A percentile compares a stretch with the other conserved stretches of the same genome.
Evolutionary conservation across 2,113 vertebrate genomes (phyloP).

Genomic region (Noturus placidus): DNA sequence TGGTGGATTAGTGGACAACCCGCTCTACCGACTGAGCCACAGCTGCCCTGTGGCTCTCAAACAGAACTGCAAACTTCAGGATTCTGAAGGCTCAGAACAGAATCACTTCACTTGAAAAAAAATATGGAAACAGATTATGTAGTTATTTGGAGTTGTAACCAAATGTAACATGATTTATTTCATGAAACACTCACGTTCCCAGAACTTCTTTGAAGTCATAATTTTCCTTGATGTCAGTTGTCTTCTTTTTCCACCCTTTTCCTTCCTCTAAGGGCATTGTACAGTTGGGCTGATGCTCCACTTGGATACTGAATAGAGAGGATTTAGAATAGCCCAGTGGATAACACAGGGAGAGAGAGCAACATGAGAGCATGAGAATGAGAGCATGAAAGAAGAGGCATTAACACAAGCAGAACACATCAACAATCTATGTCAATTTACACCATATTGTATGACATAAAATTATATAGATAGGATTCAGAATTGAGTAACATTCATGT

Average conservation of each 20-base stretch:
- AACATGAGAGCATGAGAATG: background rate
- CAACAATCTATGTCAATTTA: background rate
- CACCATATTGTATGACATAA: background rate
- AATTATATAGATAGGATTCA: background rate
- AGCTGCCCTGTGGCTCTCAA: too few relatives aligned
- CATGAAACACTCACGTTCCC: conserved; percentile 74
- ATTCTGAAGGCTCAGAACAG: background rate
- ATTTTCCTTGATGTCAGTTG: conserved; percentile 77
- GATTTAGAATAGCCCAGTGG: conserved; percentile 44
- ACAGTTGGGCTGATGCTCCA: conserved; percentile 61
- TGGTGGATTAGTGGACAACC: too few relatives aligned
- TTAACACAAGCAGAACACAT: background rate
- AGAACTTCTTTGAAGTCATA: conserved; percentile 82
- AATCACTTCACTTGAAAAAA: background rate
- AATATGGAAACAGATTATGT: background rate
- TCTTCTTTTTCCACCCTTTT: conserved; percentile 81
- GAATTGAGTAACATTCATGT: background rate
- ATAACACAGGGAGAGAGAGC: conserved; percentile 2
- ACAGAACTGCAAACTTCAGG: background rate
- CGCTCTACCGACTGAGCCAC: too few relatives aligned
- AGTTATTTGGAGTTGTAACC: background rate
- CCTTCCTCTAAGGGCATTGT: conserved; percentile 79
- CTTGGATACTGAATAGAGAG: conserved; percentile 59
- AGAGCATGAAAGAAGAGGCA: background rate
- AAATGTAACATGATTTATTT: conserved; percentile 4